Evolutionary conservation across 2,113 vertebrate genomes (phyloP), one percentile per base, ranked within the genome.

Genomic region (Sebastes fasciatus): DNA sequence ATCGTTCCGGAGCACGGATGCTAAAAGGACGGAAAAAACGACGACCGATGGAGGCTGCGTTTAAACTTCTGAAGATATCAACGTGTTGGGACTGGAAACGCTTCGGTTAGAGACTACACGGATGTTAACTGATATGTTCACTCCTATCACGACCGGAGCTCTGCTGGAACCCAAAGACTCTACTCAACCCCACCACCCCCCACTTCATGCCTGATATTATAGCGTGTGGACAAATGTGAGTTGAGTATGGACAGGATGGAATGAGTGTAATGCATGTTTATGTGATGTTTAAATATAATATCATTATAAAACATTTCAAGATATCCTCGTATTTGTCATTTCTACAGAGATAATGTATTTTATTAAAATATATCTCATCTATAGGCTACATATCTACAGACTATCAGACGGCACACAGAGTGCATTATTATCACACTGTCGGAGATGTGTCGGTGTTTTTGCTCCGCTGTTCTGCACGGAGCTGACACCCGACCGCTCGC

Each of bases 1-100:
- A 95, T 95, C n/a, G 87, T 96, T 62, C 95, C 96, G 4, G 93
- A 95, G 43, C 82, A 94, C 1, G 80, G 87, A 70, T 96, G 94
- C 89, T 95, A 52, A 92, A 26, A 67, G 2, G 6, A 12, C 6
- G 8, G 45, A 62, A 4, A 65, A 40, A 26, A 26, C 26, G 26
- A 26, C 26, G 26, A 26, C 26, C 4, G 26, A 16, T 0, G 11
- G 46, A 13, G 9, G 23, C n/a, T 48, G 34, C 3, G 40, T 58
- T 46, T 6, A 60, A 43, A 26, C 46, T 54, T 16, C 3, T 8
- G 26, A 85, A 21, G 26, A 58, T 14, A n/a, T 40, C 58, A 45
- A 16, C 16, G 11, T 7, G 2, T 14, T 62, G 42, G n/a, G 14
- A 68, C 12, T 13, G 43, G 34, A 83, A 61, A 51, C 2, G 16